A percentile compares a stretch with the other conserved stretches of the same genome.
Conservation (phyloP, 2,797 vertebrate species). For the Sciaenops ocellatus region DNA sequence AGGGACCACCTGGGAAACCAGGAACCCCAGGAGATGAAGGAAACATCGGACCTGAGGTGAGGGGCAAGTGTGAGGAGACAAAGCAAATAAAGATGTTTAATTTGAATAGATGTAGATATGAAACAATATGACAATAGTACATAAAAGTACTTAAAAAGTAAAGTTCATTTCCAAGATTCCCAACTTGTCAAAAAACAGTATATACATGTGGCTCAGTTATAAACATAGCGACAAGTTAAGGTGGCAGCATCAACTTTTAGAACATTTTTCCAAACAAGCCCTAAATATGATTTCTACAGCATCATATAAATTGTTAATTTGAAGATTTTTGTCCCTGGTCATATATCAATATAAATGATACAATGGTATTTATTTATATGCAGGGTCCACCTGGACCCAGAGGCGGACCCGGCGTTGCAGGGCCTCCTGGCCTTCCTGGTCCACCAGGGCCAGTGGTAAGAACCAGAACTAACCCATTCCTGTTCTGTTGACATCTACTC, state of each 20-base stretch:
- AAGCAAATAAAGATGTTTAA: not conserved
- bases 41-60: constrained; percentile 88
- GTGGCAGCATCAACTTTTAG: not conserved
- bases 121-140: not conserved
- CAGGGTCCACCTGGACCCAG: constrained; percentile 83
- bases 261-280: not conserved
- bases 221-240: not conserved
- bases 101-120: not conserved
- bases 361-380: not conserved
- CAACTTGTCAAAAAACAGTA: too few species aligned
- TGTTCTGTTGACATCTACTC: not conserved
- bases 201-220: too few species aligned
- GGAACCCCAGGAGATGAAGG: constrained; percentile 87
- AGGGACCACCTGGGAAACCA: constrained; percentile 86
- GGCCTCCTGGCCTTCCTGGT: constrained; percentile 80
- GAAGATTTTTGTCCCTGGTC: not conserved
- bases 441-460: constrained; percentile 83
- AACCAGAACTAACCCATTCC: not conserved
- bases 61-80: not conserved
- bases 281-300: not conserved
- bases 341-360: not conserved
- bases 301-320: not conserved
- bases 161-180: too few species aligned
- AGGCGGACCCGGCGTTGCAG: constrained; percentile 75
- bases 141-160: too few species aligned